A percentile compares a stretch with the other conserved stretches of the same genome.
Conservation (phyloP, 2,113 vertebrate genomes). For the Pholis gunnellus region DNA sequence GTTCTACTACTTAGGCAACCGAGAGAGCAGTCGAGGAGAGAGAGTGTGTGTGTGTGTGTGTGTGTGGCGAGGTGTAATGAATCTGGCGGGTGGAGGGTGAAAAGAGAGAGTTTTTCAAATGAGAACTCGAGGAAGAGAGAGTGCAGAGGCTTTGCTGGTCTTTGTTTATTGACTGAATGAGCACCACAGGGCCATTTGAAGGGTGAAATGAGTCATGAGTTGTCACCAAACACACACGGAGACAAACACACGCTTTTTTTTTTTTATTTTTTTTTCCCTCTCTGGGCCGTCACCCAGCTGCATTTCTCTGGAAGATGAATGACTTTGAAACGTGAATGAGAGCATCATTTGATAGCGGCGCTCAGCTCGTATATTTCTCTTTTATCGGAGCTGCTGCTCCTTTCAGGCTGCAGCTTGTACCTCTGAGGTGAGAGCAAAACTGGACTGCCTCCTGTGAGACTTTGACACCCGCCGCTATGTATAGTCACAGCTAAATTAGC, state of each 20-base stretch:
- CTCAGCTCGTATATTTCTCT: slow-evolving; percentile 67
- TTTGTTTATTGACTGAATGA: slow-evolving; percentile 75
- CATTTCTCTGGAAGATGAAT: slow-evolving; percentile 70
- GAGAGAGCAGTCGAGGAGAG: not conserved
- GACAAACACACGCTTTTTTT: slow-evolving; percentile 20
- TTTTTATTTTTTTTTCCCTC: not conserved
- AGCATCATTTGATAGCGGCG: slow-evolving; percentile 64
- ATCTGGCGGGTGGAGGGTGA: slow-evolving; percentile 24
- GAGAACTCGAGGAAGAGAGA: slow-evolving; percentile 24
- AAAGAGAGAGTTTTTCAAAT: slow-evolving; percentile 51
- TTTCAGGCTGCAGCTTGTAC: slow-evolving; percentile 45
- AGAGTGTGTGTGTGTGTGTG: not conserved
- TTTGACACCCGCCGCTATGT: slow-evolving; percentile 52
- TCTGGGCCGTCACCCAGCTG: slow-evolving; percentile 54
- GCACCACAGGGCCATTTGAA: slow-evolving; percentile 59
- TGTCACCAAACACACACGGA: slow-evolving; percentile 57
- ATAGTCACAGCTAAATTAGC: slow-evolving; percentile 64
- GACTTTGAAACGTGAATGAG: slow-evolving; percentile 69
- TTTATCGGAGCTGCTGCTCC: slow-evolving; percentile 53
- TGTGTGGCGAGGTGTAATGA: slow-evolving; percentile 48
- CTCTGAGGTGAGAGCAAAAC: slow-evolving; percentile 57
- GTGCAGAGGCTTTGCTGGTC: slow-evolving; percentile 51
- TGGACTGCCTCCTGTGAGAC: slow-evolving; percentile 71
- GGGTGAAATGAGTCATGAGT: slow-evolving; percentile 75
- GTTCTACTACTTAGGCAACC: not conserved